Percentiles rank a stretch among this genome's conserved stretches.
These are phyloP conservation scores for Forbesichthys papilliferus DNA, from an alignment of 2,113 vertebrate species.

Conservation along the genomic window DNA sequence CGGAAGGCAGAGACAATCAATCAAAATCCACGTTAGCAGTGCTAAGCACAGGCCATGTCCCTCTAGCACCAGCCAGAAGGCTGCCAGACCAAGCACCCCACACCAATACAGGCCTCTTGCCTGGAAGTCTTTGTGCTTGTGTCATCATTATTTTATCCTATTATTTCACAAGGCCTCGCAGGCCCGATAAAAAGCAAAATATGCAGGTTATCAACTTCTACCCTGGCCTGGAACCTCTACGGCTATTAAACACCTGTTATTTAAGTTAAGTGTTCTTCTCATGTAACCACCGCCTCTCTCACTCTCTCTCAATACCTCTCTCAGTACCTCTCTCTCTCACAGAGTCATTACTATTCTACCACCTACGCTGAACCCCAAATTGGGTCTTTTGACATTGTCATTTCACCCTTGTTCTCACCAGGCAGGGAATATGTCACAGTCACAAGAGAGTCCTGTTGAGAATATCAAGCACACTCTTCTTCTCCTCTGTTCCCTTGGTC, in stretches of 20 bases:
- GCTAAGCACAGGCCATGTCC: constrained; percentile 30
- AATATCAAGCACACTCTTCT: too few relatives aligned
- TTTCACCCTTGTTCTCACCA: constrained; percentile 32
- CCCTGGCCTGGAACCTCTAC: constrained; percentile 20
- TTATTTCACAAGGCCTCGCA: constrained; percentile 28
- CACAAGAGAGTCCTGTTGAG: too few relatives aligned
- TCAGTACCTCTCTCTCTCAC: background rate
- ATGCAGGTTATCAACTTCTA: constrained; percentile 16
- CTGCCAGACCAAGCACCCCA: constrained; percentile 3
- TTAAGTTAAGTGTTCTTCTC: constrained; percentile 20
- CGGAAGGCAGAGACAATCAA: constrained; percentile 39
- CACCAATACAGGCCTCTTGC: constrained; percentile 28
- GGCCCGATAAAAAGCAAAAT: constrained; percentile 24
- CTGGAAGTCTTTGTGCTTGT: constrained; percentile 10
- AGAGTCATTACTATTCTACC: constrained; percentile 18
- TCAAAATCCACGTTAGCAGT: constrained; percentile 42
- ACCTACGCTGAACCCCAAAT: constrained; percentile 14
- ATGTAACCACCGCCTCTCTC: background rate
- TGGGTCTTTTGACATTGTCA: constrained; percentile 32
- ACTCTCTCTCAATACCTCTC: constrained; percentile 7
- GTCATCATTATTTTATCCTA: constrained; percentile 32
- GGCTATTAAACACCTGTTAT: constrained; percentile 32
- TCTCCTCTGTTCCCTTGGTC: constrained; percentile 18
- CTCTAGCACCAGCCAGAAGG: constrained; percentile 17
- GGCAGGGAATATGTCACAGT: constrained; percentile 41